A percentile compares a stretch with the other conserved stretches of the same genome.
Conservation (phyloP, 2,113 vertebrate species). For the Calyptomena viridis region DNA sequence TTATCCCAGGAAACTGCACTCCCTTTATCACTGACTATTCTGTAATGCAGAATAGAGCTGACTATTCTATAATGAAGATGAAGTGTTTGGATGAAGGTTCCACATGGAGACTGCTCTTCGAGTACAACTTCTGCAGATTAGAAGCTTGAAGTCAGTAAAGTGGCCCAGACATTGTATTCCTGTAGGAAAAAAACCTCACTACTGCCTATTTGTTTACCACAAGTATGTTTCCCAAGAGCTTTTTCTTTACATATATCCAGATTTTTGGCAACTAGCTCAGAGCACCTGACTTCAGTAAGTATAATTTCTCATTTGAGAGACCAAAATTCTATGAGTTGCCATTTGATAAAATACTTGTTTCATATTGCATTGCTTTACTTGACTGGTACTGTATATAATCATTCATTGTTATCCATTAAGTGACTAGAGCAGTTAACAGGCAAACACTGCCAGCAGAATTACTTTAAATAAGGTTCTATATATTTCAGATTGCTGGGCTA, state of each 20-base stretch:
- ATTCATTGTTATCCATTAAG: conserved; percentile 54
- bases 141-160: not conserved
- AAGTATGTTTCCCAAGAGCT: not conserved
- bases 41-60: not conserved
- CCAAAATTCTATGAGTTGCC: not conserved
- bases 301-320: not conserved
- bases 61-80: not conserved
- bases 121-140: not conserved
- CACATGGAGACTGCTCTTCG: not conserved
- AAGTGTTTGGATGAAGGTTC: not conserved
- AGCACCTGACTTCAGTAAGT: conserved; percentile 32
- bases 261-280: conserved; percentile 7
- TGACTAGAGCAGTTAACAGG: conserved; percentile 45
- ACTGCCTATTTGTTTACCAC: conserved; percentile 19
- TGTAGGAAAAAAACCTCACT: not conserved
- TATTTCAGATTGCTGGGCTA: conserved; percentile 38
- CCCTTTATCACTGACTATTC: not conserved
- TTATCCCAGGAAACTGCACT: not conserved
- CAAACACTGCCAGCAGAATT: conserved; percentile 31
- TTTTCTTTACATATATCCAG: not conserved
- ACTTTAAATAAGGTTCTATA: conserved; percentile 49
- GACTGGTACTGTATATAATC: conserved; percentile 18
- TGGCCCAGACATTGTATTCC: not conserved
- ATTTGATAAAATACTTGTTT: conserved; percentile 32
- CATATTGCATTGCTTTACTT: not conserved